phyloP scores from a whole-genome alignment of 64 coral and sea anemone species.

The Dendronephthya gigantea region DNA sequence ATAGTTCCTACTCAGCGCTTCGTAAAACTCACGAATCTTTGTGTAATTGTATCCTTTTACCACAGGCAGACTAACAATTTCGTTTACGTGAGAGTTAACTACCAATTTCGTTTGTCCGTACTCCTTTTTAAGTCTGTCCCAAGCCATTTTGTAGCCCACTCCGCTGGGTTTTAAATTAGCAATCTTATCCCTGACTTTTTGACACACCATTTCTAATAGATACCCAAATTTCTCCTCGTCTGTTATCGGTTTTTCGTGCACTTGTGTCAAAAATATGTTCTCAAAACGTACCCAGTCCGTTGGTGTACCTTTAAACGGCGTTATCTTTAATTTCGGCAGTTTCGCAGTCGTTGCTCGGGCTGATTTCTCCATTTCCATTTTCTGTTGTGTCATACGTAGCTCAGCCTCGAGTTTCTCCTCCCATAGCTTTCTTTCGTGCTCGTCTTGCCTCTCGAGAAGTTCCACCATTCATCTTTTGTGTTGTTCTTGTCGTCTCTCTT shows the following conservation, averaged over 20 bases:
- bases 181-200: neutral
- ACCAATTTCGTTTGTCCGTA: neutral
- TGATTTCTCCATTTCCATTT: neutral
- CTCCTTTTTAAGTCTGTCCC: neutral
- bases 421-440: neutral
- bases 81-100: neutral
- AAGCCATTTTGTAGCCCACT: neutral
- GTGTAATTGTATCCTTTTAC: neutral
- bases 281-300: neutral
- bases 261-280: conserved; percentile 7
- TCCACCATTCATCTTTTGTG: neutral
- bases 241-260: neutral
- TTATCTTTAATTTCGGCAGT: neutral
- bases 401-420: neutral
- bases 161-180: neutral
- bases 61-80: neutral
- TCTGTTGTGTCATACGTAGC: neutral
- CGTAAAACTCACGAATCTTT: neutral
- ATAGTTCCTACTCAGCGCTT: neutral
- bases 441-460: neutral
- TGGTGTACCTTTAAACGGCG: neutral
- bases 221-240: neutral
- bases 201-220: neutral
- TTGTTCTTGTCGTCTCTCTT: neutral
- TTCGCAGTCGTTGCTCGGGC: neutral